Base-by-base conservation (phyloP, 2,113 vertebrate species). In the Hemicordylus capensis region DNA sequence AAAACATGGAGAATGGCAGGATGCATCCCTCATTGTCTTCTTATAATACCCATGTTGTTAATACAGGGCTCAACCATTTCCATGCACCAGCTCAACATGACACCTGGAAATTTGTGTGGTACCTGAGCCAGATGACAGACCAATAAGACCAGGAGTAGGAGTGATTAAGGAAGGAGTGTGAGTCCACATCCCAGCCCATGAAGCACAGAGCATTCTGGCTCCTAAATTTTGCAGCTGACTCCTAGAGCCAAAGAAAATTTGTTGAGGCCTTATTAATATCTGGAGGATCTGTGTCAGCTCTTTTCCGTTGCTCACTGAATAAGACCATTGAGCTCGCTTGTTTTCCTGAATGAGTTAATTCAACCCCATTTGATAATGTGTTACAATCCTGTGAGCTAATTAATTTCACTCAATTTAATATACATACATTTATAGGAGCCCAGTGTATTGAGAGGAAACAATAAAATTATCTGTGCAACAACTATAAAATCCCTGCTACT, bases 361-460 rank as follows among this genome's bases (percentile, higher is more conserved):
- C 56, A 82, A 46, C 17, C 69, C 81, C 39, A 44, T 70, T 59
- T 72, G 46, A 72, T 39, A 82, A 82, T 82, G 54, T 51, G 22
- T 74, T n/a, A 39, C 42, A 56, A 34, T 67, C 37, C 48, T 56
- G 20, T 20, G 6, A 15, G 56, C 42, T 83, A 63, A 82, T 82
- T 82, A 72, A 83, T 74, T 83, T 83, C 56, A 74, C 56, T 83
- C 69, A 61, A 22, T 74, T 61, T 83, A 83, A 74, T 59, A 74
- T 28, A 7, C 48, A 15, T 10, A 82, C 4, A 46, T 82, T 74
- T 61, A 74, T 70, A 73, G 81, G 67, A 73, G 58, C 58, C 48
- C 70, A 26, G 69, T 61, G 69, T 42, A 83, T 74, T 61, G 20
- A 42, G 44, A 81, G 56, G 26, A 83, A 26, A 83, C 77, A 79